phyloP scores from a whole-genome alignment of 2,797 vertebrate genomes.

The Molossus alvarezi region DNA sequence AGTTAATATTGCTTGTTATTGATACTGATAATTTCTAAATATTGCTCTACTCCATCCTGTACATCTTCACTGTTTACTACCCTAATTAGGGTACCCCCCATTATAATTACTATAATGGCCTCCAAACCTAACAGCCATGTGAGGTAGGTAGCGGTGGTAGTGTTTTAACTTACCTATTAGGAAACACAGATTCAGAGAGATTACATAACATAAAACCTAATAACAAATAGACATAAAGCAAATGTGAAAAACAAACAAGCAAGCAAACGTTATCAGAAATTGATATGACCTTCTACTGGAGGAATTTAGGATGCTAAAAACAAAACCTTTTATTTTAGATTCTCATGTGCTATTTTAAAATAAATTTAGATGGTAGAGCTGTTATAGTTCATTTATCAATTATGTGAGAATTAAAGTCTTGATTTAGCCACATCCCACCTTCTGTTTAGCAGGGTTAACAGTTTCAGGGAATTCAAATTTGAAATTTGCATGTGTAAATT shows the following conservation, averaged over 20 bases:
- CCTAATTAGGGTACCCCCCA: background rate
- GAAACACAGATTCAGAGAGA: background rate
- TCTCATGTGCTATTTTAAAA: slow-evolving; percentile 7
- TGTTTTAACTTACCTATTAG: background rate
- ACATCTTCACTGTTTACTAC: background rate
- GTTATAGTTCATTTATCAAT: background rate
- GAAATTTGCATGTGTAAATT: slow-evolving; percentile 16
- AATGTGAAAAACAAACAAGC: no score
- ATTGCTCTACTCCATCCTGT: background rate
- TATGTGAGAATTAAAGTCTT: slow-evolving; percentile 25
- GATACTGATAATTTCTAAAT: background rate
- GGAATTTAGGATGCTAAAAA: background rate
- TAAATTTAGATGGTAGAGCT: slow-evolving; percentile 15
- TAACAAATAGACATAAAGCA: no score
- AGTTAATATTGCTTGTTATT: background rate
- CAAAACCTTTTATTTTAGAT: slow-evolving; percentile 28
- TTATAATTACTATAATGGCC: background rate
- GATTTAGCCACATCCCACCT: background rate
- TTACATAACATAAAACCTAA: background rate
- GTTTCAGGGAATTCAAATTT: slow-evolving; percentile 45
- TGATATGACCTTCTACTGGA: background rate
- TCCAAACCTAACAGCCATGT: background rate
- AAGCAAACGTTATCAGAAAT: background rate
- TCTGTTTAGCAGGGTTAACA: slow-evolving; percentile 38
- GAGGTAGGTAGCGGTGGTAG: background rate